phyloP scores from a whole-genome alignment of 2,888 invertebrate species.

The Agrilus biguttatus region DNA sequence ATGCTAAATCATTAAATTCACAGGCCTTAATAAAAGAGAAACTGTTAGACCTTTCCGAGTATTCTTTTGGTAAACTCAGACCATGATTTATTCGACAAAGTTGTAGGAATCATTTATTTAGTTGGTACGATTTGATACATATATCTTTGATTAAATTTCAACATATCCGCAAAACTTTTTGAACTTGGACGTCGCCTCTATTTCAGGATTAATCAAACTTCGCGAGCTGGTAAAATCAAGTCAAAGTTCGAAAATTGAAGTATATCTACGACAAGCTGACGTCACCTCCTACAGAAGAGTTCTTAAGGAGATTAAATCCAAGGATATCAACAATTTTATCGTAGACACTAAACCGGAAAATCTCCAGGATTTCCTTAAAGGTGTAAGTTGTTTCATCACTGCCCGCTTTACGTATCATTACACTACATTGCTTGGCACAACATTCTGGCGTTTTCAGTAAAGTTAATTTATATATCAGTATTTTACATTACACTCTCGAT shows the following conservation, averaged over 20 bases:
- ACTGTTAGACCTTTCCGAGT: too few species aligned
- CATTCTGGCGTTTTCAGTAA: too few species aligned
- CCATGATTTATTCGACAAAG: too few species aligned
- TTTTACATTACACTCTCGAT: too few species aligned
- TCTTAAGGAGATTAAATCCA: conserved; percentile 57
- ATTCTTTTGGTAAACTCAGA: too few species aligned
- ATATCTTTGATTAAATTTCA: background rate
- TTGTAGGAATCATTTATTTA: too few species aligned
- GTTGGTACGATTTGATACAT: too few species aligned
- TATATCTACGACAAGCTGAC: conserved; percentile 53
- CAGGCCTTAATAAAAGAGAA: too few species aligned
- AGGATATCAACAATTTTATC: conserved; percentile 62
- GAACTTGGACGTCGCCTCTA: background rate
- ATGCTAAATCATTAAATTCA: too few species aligned
- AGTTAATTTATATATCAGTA: too few species aligned
- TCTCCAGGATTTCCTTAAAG: conserved; percentile 58
- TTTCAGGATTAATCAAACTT: conserved; percentile 51
- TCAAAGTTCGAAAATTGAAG: conserved; percentile 44
- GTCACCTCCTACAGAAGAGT: conserved; percentile 50
- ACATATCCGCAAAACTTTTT: background rate
- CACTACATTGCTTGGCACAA: conserved; percentile 1
- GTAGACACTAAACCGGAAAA: conserved; percentile 60
- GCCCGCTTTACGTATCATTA: background rate
- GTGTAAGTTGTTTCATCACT: conserved; percentile 37
- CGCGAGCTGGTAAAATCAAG: conserved; percentile 55